Conservation (phyloP, 2,797 vertebrate genomes). For the Sebastes iracundus region DNA sequence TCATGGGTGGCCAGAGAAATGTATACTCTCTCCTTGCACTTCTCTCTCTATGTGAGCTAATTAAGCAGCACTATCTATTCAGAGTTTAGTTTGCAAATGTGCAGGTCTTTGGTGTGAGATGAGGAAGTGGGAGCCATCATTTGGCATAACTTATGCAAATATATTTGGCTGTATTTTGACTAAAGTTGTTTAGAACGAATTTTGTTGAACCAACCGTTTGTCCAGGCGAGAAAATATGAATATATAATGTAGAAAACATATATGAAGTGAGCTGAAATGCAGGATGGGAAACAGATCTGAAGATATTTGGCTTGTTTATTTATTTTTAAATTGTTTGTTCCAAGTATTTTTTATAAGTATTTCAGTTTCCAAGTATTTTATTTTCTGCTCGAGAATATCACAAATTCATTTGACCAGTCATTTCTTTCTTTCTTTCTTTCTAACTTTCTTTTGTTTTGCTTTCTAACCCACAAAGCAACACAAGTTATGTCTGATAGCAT, state of each 20-base stretch:
- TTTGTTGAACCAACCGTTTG: neutral
- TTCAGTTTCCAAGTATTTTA: neutral
- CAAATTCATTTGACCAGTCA: neutral
- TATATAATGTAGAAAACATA: too few relatives aligned
- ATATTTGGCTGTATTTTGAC: neutral
- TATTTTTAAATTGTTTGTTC: neutral
- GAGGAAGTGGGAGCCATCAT: neutral
- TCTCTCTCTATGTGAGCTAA: slow-evolving; percentile 61
- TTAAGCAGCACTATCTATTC: slow-evolving; percentile 57
- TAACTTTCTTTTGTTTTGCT: neutral
- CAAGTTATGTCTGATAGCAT: neutral
- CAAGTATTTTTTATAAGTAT: neutral
- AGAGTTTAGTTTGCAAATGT: slow-evolving; percentile 15
- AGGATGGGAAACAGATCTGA: neutral
- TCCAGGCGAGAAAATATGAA: neutral
- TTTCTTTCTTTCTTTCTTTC: neutral
- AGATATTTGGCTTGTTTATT: neutral
- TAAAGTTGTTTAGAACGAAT: neutral
- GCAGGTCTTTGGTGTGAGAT: neutral
- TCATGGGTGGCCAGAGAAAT: slow-evolving; percentile 87
- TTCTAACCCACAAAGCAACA: neutral
- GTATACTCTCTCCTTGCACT: slow-evolving; percentile 56
- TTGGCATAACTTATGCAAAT: neutral
- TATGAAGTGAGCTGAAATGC: too few relatives aligned
- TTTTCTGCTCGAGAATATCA: neutral